A percentile compares a stretch with the other conserved stretches of the same genome.
phyloP scores from a whole-genome alignment of 2,888 invertebrate genomes.

The Eremobia ochroleuca region DNA sequence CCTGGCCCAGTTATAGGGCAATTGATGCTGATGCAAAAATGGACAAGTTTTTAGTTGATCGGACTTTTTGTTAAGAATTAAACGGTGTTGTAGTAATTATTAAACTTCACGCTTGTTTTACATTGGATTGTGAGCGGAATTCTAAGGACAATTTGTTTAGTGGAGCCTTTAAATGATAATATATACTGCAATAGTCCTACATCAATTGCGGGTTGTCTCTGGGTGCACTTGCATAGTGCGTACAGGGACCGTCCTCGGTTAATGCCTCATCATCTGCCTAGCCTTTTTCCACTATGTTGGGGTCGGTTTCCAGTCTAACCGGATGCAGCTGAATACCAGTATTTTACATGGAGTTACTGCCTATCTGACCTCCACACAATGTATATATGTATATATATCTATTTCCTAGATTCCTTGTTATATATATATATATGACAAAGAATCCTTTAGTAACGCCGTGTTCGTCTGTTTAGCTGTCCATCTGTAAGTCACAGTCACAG shows the following conservation, averaged over 20 bases:
- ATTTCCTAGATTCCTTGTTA: too few relatives aligned
- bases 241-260: background rate
- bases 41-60: slow-evolving; percentile 30
- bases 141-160: background rate
- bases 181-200: background rate
- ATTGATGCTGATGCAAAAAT: slow-evolving; percentile 49
- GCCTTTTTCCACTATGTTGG: too few relatives aligned
- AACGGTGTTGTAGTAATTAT: slow-evolving; percentile 48
- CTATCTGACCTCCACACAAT: too few relatives aligned
- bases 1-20: slow-evolving; percentile 48
- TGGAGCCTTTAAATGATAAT: background rate
- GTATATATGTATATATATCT: too few relatives aligned
- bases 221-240: background rate
- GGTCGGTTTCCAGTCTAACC: too few relatives aligned
- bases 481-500: background rate
- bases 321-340: too few relatives aligned
- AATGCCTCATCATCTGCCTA: background rate
- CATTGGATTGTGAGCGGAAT: slow-evolving; percentile 14
- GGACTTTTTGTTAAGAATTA: slow-evolving; percentile 32
- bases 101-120: slow-evolving; percentile 36
- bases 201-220: background rate
- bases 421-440: too few relatives aligned
- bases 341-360: too few relatives aligned
- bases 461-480: background rate
- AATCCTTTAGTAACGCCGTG: background rate